Evolutionary conservation across 1,140 invertebrate genomes (phyloP), one percentile per base, ranked within the genome.

Genomic region (Psilanteris sp.): DNA sequence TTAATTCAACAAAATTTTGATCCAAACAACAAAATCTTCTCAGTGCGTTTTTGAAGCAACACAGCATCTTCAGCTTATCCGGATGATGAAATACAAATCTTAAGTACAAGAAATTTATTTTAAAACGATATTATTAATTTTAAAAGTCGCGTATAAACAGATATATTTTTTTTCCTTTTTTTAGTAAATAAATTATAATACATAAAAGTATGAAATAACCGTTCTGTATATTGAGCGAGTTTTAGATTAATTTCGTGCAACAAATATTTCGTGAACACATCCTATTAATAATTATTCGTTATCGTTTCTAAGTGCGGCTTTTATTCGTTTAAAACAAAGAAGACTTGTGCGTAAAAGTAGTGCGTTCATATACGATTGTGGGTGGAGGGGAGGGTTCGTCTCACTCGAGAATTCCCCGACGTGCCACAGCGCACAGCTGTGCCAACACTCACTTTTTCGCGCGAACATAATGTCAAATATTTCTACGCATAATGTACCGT

Each of bases 241-340:
- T n/a, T n/a, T n/a, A n/a, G n/a, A n/a, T n/a, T n/a, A n/a, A n/a
- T 26, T 26, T 26, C 7, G 4, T 8, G 7, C 24, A 3, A 8
- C 5, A 1, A 29, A 29, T 29, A 10, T 7, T 20, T 20, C 18
- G 37, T 20, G 18, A 11, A 24, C 37, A 11, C 26, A 64, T 70
- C 46, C 57, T 16, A 62, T 70, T 44, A 59, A 61, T 18, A 32
- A 67, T 79, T 55, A 66, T 50, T 32, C 14, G 32, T 16, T 36
- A 7, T 43, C 29, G 27, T 48, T 31, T 26, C 8, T 39, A 46
- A 36, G 31, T 27, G 10, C 7, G 13, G 8, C 13, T 41, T 36
- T 44, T 39, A 59, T 18, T 18, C 37, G 34, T 9, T 78, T 41
- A 4, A 48, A 73, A 81, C 78, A 81, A 81, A 81, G 79, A 41